Evolutionary conservation across 2,888 invertebrate genomes (phyloP).

Genomic region (Dynastes maya): DNA sequence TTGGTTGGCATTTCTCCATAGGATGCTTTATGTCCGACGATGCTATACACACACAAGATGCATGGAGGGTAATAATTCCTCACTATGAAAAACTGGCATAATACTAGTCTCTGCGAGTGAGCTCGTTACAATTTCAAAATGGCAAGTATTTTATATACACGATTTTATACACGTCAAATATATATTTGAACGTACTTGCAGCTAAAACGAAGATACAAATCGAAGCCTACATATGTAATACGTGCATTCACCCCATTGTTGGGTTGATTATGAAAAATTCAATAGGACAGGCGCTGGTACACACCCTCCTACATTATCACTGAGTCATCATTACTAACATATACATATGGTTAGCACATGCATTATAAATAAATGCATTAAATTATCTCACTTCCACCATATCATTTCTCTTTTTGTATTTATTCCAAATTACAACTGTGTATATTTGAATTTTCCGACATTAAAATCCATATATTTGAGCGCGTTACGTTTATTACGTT

Average conservation of each 20-base stretch:
- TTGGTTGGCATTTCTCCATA: conserved; percentile 62
- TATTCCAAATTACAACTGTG: neutral
- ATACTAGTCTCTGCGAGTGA: conserved; percentile 59
- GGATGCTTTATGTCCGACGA: conserved; percentile 61
- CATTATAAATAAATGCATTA: neutral
- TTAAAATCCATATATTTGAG: neutral
- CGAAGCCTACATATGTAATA: conserved; percentile 24
- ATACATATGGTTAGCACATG: conserved; percentile 16
- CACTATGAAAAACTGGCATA: conserved; percentile 64
- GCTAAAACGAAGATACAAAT: conserved; percentile 16
- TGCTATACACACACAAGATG: conserved; percentile 56
- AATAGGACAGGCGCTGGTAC: conserved; percentile 49
- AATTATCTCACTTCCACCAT: conserved; percentile 1
- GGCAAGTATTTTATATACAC: conserved; percentile 59
- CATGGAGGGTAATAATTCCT: conserved; percentile 60
- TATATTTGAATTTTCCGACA: neutral
- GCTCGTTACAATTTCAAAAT: conserved; percentile 63
- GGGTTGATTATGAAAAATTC: conserved; percentile 54
- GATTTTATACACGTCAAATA: conserved; percentile 23
- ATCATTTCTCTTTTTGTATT: neutral
- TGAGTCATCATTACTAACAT: conserved; percentile 55
- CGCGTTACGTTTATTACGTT: conserved; percentile 14
- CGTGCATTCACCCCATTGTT: conserved; percentile 31
- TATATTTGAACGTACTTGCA: conserved; percentile 17
- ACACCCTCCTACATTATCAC: conserved; percentile 51